These are phyloP conservation scores for Belonocnema kinseyi DNA, from an alignment of 1,140 invertebrate species.

Conservation along the genomic window DNA sequence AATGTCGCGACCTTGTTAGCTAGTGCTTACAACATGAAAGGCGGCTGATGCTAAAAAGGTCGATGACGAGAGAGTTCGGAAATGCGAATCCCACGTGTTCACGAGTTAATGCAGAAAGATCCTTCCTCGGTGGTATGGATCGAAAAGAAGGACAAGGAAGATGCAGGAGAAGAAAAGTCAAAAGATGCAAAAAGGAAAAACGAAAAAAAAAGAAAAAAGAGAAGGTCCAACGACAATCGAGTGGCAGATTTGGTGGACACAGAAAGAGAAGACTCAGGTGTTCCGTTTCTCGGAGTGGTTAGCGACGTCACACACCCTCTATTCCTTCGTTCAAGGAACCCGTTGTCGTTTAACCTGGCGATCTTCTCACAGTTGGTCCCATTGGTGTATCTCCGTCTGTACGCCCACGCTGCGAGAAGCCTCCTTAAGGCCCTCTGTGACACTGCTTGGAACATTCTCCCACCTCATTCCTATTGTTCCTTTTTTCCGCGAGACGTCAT, in stretches of 20 bases:
- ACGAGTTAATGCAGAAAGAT: conserved; percentile 65
- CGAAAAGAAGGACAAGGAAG: conserved; percentile 34
- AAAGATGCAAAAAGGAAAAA: conserved; percentile 5
- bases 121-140: conserved; percentile 57
- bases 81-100: conserved; percentile 65
- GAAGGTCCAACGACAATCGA: conserved; percentile 36
- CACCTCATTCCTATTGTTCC: conserved; percentile 17
- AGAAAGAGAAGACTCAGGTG: conserved; percentile 55
- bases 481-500: conserved; percentile 45
- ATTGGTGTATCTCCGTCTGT: conserved; percentile 54
- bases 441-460: not conserved
- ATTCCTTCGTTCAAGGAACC: conserved; percentile 31
- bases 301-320: conserved; percentile 15
- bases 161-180: conserved; percentile 3
- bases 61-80: conserved; percentile 72
- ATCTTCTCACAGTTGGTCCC: conserved; percentile 14
- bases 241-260: conserved; percentile 36
- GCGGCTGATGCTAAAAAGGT: conserved; percentile 66
- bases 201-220: conserved; percentile 28
- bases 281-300: conserved; percentile 56
- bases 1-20: conserved; percentile 34
- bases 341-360: conserved; percentile 55
- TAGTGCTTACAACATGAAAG: conserved; percentile 34
- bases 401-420: conserved; percentile 50
- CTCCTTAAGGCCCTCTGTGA: not conserved